Evolutionary conservation across 2,888 invertebrate genomes (phyloP), one percentile per base, ranked within the genome.

Genomic region (Empis livida): DNA sequence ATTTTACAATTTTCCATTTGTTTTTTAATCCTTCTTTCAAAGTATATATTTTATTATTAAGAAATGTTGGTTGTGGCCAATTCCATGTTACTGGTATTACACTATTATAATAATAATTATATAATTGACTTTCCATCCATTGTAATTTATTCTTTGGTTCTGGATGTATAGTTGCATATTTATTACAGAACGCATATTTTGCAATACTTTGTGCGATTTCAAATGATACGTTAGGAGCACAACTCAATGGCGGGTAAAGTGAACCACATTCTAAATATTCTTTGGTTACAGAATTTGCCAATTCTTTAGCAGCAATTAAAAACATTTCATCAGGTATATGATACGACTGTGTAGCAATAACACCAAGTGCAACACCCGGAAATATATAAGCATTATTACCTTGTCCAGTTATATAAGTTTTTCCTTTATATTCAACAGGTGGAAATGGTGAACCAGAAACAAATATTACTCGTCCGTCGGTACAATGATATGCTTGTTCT

Each of bases 321-420:
- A 95, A 96, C 63, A 93, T 76, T 51, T 83, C 82, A 62, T 95
- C 92, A 2, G 81, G 80, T 59, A 96, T 89, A 60, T 91, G 90
- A 61, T 89, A 84, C 10, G 90, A 84, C 45, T 88, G 86, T 41
- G 90, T 86, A 4, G 82, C 79, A 51, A 93, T 85, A 9, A 90
- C 85, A 3, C 92, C 95, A 8, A 96, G 76, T 9, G 91, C 92
- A 50, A 91, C 72, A 5, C 94, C 95, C 0, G 94, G 94, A 75
- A 90, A 92, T 61, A 93, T 91, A 70, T 92, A 92, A 0, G 92
- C 86, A 70, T 92, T 92, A 70, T 93, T 92, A 48, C 94, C 94
- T 65, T 96, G 95, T 0, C 95, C 94, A 0, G 95, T 88, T 57
- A 79, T 75, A 70, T 74, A 90, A 13, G 79, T 80, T 64, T 83